Conservation (phyloP, 1,140 invertebrate genomes). For the Drosophila bifasciata region DNA sequence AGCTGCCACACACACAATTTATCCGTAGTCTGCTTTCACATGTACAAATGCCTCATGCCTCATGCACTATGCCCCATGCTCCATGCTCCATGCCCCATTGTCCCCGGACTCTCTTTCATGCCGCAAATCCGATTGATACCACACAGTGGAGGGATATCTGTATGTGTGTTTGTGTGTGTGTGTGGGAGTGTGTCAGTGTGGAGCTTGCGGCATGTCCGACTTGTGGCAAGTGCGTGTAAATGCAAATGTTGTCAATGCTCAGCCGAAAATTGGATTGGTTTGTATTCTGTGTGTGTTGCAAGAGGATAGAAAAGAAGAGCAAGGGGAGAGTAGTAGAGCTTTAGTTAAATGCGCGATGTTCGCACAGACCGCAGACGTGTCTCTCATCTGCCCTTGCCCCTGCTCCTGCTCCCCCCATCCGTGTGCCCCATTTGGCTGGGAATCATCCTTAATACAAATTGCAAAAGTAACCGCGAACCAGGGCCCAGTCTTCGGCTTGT, state of each 20-base stretch:
- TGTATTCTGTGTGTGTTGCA: not conserved
- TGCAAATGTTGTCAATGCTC: constrained; percentile 77
- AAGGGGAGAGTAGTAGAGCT: not conserved
- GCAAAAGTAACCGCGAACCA: constrained; percentile 73
- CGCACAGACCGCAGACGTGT: constrained; percentile 58
- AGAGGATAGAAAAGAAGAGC: no score
- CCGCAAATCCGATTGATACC: constrained; percentile 48
- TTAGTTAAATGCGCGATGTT: constrained; percentile 72
- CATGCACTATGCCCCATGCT: not conserved
- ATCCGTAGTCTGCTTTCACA: no score
- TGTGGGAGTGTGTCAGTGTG: constrained; percentile 21
- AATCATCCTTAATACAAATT: constrained; percentile 82
- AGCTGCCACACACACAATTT: no score
- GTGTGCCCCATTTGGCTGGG: constrained; percentile 43
- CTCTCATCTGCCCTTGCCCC: constrained; percentile 19
- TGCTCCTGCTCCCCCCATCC: no score
- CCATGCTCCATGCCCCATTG: constrained; percentile 10
- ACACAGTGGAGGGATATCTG: constrained; percentile 5
- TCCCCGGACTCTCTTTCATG: constrained; percentile 23
- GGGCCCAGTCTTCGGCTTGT: constrained; percentile 53
- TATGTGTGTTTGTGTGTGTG: not conserved
- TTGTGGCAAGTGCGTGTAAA: constrained; percentile 77
- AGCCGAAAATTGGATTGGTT: constrained; percentile 76
- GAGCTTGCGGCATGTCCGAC: constrained; percentile 65
- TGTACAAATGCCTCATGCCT: no score